Evolutionary conservation across 2,888 invertebrate genomes (phyloP).

Genomic region (Agapostemon virescens): DNA sequence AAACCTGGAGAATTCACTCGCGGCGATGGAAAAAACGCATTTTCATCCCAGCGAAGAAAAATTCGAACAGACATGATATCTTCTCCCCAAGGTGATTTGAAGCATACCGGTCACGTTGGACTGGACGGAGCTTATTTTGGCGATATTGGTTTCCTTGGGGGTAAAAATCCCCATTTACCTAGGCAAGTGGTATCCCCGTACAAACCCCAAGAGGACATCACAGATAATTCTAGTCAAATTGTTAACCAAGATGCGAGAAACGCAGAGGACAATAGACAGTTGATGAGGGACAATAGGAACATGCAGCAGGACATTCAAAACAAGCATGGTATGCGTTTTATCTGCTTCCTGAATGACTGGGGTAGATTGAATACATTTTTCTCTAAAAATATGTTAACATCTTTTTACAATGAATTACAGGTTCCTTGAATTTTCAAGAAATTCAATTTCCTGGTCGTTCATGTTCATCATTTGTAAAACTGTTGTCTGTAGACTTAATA

Average conservation of each 20-base stretch:
- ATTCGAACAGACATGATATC: conserved; percentile 96
- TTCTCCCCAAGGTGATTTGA: conserved; percentile 96
- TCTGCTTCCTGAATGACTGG: not conserved
- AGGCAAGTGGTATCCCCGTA: conserved; percentile 94
- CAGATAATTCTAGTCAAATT: conserved; percentile 78
- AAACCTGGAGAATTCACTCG: conserved; percentile 81
- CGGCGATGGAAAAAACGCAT: conserved; percentile 85
- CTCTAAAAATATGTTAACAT: no score
- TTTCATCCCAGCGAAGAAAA: conserved; percentile 82
- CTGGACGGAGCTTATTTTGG: conserved; percentile 98
- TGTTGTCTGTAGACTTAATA: not conserved
- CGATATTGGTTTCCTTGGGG: conserved; percentile 90
- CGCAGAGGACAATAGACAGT: conserved; percentile 68
- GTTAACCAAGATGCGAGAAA: conserved; percentile 70
- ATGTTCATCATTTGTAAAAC: no score
- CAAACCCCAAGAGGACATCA: conserved; percentile 90
- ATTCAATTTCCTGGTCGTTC: no score
- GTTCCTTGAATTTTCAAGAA: no score
- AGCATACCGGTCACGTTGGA: conserved; percentile 98
- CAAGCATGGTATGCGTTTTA: conserved; percentile 72
- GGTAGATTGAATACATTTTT: no score
- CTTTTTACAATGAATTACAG: no score
- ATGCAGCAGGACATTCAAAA: conserved; percentile 73
- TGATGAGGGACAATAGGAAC: conserved; percentile 71
- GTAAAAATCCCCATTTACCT: conserved; percentile 90